Percentiles rank a stretch among this genome's conserved stretches.
Evolutionary conservation across 2,797 vertebrate genomes (phyloP).

Genomic region (Smutsia temminckii): DNA sequence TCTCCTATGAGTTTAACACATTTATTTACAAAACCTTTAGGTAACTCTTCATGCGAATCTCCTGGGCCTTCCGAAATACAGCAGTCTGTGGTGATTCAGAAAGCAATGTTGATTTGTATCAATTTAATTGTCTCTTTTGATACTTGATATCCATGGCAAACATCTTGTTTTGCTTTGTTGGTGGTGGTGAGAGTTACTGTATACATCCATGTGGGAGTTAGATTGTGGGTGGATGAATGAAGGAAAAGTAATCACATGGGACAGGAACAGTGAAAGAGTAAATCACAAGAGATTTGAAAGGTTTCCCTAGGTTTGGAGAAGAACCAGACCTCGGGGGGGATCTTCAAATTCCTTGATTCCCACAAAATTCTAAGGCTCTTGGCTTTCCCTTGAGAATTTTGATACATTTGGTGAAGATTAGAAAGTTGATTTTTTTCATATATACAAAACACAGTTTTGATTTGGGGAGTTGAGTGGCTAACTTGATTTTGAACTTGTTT

Average conservation of each 20-base stretch:
- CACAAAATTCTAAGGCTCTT: constrained; percentile 58
- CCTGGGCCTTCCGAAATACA: constrained; percentile 36
- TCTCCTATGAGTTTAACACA: constrained; percentile 33
- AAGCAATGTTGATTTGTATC: constrained; percentile 56
- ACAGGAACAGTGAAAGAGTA: constrained; percentile 59
- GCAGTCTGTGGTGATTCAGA: constrained; percentile 23
- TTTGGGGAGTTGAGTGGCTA: constrained; percentile 38
- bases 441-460: constrained; percentile 56
- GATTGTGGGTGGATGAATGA: constrained; percentile 62
- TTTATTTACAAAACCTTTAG: constrained; percentile 56
- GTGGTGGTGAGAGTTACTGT: constrained; percentile 53
- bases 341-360: constrained; percentile 69
- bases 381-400: constrained; percentile 56
- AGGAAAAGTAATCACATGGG: constrained; percentile 25
- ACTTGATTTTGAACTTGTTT: constrained; percentile 74
- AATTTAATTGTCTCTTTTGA: constrained; percentile 72
- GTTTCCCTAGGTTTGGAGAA: constrained; percentile 61
- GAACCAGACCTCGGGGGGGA: background rate
- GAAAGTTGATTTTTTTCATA: constrained; percentile 37
- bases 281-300: constrained; percentile 67
- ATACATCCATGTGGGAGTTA: constrained; percentile 62
- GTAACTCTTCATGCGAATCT: constrained; percentile 34
- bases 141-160: constrained; percentile 55
- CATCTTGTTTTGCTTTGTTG: constrained; percentile 71
- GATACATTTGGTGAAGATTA: constrained; percentile 55